Evolutionary conservation across 2,888 invertebrate genomes (phyloP).

Genomic region (Callinectes sapidus): DNA sequence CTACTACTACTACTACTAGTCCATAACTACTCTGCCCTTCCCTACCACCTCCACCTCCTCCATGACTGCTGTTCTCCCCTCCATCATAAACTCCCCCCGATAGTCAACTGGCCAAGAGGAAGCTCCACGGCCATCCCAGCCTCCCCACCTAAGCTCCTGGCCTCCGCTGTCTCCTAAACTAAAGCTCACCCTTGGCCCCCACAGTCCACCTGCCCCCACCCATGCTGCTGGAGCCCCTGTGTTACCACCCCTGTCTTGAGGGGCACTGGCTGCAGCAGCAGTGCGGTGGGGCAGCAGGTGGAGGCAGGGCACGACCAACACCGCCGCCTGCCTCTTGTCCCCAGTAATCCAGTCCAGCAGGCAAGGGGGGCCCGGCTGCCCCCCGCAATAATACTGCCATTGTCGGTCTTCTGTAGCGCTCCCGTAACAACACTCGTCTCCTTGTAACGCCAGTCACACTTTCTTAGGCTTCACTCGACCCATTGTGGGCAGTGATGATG

Average conservation of each 20-base stretch:
- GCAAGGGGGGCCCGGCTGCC: conserved; percentile 82
- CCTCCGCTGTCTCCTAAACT: conserved; percentile 51
- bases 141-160: conserved; percentile 29
- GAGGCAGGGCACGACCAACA: conserved; percentile 37
- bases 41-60: conserved; percentile 50
- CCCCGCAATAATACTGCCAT: conserved; percentile 60
- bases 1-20: conserved; percentile 57
- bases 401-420: conserved; percentile 48
- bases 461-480: conserved; percentile 38
- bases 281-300: neutral
- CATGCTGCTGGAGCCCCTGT: conserved; percentile 33
- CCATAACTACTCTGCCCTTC: conserved; percentile 61
- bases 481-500: conserved; percentile 26
- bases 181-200: conserved; percentile 45
- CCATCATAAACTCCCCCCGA: conserved; percentile 53
- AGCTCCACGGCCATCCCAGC: conserved; percentile 41
- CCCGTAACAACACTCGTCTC: conserved; percentile 34
- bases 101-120: conserved; percentile 43
- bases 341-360: conserved; percentile 47
- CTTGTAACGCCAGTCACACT: conserved; percentile 54
- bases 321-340: conserved; percentile 50
- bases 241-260: conserved; percentile 1
- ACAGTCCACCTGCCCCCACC: conserved; percentile 35
- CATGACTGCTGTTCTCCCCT: conserved; percentile 52
- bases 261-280: conserved; percentile 28